These are phyloP conservation scores for Phallusia fumigata DNA, from an alignment of 23 tunicate genomes.

Conservation along the genomic window DNA sequence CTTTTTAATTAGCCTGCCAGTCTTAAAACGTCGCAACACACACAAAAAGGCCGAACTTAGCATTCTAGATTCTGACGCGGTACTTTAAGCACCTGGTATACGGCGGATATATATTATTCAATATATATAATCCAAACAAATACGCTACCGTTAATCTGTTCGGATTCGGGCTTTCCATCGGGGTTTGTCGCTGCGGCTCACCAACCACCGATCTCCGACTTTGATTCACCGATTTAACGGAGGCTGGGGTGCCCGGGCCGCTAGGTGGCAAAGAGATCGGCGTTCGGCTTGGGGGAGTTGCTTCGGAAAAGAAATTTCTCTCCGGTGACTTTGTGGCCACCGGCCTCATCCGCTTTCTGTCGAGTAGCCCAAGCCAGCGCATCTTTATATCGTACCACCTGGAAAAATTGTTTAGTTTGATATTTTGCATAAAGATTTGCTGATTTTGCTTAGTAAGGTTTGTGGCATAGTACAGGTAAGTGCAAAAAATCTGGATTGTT, in stretches of 20 bases:
- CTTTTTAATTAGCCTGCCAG: no score
- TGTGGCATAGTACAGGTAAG: no score
- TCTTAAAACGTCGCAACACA: no score
- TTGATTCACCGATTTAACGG: not conserved
- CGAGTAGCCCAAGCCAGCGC: slow-evolving; percentile 78
- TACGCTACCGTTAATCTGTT: not conserved
- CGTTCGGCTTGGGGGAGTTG: not conserved
- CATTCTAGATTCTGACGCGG: no score
- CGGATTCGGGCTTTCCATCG: not conserved
- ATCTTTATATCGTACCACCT: slow-evolving; percentile 89
- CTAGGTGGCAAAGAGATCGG: not conserved
- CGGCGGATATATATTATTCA: no score
- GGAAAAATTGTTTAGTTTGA: not conserved
- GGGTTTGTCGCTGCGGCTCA: not conserved
- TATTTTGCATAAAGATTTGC: no score
- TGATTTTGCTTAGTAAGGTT: no score
- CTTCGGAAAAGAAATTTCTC: not conserved
- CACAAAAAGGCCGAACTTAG: no score
- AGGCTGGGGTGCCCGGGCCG: slow-evolving; percentile 9
- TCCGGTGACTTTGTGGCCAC: not conserved
- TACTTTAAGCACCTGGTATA: no score
- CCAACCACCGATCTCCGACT: not conserved
- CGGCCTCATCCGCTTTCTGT: slow-evolving; percentile 23
- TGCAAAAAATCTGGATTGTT: no score
- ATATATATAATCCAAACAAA: no score